These are phyloP conservation scores for Scelioninae gen. 1 DNA, from an alignment of 2,888 invertebrate species.

Conservation along the genomic window DNA sequence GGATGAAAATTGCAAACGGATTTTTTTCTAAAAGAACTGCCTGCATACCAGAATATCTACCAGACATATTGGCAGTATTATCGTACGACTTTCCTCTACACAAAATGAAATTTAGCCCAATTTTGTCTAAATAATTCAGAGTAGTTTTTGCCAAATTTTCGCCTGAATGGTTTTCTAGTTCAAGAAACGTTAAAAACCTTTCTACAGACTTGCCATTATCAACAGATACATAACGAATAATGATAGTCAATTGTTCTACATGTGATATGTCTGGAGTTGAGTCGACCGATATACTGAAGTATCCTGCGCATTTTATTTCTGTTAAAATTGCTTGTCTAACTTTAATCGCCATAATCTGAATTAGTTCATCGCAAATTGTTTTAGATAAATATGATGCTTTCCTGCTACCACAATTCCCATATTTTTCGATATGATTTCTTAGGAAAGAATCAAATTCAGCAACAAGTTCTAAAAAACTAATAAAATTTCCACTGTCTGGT, in stretches of 20 bases:
- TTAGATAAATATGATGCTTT: constrained; percentile 68
- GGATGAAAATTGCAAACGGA: constrained; percentile 57
- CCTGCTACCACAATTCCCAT: constrained; percentile 71
- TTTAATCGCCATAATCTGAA: constrained; percentile 35
- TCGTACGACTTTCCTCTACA: constrained; percentile 72
- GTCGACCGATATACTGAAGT: constrained; percentile 74
- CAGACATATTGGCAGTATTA: constrained; percentile 80
- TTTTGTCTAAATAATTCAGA: constrained; percentile 37
- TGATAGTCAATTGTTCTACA: constrained; percentile 73
- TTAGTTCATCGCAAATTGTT: constrained; percentile 39
- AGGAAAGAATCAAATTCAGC: constrained; percentile 74
- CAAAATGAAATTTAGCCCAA: constrained; percentile 40
- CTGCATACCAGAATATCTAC: constrained; percentile 77
- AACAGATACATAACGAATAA: constrained; percentile 43
- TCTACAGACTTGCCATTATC: constrained; percentile 53
- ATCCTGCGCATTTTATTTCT: constrained; percentile 69
- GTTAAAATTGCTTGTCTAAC: constrained; percentile 60
- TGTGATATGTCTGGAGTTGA: constrained; percentile 71
- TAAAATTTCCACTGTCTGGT: constrained; percentile 23
- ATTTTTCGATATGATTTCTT: constrained; percentile 65
- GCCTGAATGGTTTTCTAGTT: constrained; percentile 21
- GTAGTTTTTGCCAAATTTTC: constrained; percentile 9
- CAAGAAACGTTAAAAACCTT: constrained; percentile 53
- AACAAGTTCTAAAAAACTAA: constrained; percentile 64
- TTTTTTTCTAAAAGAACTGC: constrained; percentile 75